Evolutionary conservation across 1,140 invertebrate species (phyloP).

Genomic region (Drosophila melanogaster): DNA sequence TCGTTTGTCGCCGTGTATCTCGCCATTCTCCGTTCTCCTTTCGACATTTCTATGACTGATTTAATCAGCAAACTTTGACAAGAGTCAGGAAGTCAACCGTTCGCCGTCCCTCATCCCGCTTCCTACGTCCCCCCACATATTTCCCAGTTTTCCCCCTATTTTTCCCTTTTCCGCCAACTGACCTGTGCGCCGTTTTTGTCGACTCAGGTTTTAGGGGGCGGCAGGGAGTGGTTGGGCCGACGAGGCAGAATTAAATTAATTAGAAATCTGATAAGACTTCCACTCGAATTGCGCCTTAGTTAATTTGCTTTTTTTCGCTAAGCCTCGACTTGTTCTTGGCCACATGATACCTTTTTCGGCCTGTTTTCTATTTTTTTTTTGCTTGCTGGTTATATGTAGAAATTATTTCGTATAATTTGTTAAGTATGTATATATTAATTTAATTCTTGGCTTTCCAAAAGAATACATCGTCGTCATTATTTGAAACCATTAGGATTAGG

Average conservation of each 20-base stretch:
- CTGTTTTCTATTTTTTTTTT: neutral
- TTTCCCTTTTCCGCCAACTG: neutral
- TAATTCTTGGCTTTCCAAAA: neutral
- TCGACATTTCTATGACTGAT: slow-evolving; percentile 81
- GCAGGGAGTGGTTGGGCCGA: slow-evolving; percentile 32
- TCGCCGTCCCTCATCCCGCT: slow-evolving; percentile 22
- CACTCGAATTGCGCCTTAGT: slow-evolving; percentile 78
- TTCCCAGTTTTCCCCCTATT: neutral
- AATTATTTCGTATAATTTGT: neutral
- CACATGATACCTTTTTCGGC: neutral
- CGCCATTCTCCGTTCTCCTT: slow-evolving; percentile 25
- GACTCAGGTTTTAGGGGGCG: slow-evolving; percentile 52
- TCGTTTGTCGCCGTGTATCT: slow-evolving; percentile 51
- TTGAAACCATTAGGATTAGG: no score
- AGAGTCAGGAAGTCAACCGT: slow-evolving; percentile 79
- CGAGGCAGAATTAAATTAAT: slow-evolving; percentile 80
- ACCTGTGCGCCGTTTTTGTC: slow-evolving; percentile 53
- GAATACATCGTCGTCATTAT: no score
- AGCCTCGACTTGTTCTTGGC: slow-evolving; percentile 15
- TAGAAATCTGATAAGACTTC: slow-evolving; percentile 79
- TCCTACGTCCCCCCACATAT: neutral
- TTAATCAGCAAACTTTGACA: slow-evolving; percentile 83
- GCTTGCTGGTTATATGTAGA: neutral
- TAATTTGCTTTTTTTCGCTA: slow-evolving; percentile 62
- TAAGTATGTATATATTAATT: neutral